Evolutionary conservation across 1,140 invertebrate genomes (phyloP).

Genomic region (Hestina assimilis): DNA sequence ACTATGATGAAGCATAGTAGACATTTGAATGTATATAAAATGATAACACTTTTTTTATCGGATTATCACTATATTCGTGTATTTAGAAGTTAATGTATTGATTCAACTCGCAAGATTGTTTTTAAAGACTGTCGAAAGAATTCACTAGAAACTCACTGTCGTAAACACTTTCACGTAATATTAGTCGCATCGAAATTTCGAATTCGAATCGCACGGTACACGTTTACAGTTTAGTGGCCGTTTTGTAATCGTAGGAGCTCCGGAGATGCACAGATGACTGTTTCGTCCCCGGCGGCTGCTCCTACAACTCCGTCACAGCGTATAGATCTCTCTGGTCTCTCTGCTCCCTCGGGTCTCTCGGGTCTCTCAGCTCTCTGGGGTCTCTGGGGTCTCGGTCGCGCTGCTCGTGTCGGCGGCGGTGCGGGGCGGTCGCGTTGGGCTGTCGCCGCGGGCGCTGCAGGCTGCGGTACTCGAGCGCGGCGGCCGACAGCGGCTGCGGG

Average conservation of each 20-base stretch:
- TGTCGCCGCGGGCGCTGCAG: constrained; percentile 65
- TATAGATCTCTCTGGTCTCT: constrained; percentile 46
- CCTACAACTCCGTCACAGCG: constrained; percentile 69
- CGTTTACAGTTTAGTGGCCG: constrained; percentile 23
- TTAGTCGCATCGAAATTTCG: not conserved
- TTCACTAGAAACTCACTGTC: constrained; percentile 6
- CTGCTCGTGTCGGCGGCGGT: constrained; percentile 20
- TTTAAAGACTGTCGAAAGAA: not conserved
- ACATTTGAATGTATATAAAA: constrained; percentile 23
- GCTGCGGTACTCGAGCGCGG: constrained; percentile 64
- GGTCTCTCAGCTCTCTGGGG: constrained; percentile 23
- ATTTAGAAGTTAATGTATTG: no score
- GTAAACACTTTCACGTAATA: constrained; percentile 2
- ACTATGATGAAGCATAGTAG: constrained; percentile 33
- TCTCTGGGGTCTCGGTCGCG: constrained; percentile 30
- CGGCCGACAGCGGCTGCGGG: constrained; percentile 66
- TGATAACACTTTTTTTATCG: no score
- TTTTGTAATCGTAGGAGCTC: constrained; percentile 22
- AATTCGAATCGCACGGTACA: not conserved
- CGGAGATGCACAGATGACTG: constrained; percentile 27
- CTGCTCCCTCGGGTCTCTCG: constrained; percentile 20
- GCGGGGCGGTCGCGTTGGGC: constrained; percentile 41
- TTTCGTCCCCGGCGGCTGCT: constrained; percentile 12
- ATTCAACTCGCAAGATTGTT: not conserved
- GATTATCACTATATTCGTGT: no score